phyloP scores from a whole-genome alignment of 2,113 vertebrate genomes.

The Bombycilla garrulus region DNA sequence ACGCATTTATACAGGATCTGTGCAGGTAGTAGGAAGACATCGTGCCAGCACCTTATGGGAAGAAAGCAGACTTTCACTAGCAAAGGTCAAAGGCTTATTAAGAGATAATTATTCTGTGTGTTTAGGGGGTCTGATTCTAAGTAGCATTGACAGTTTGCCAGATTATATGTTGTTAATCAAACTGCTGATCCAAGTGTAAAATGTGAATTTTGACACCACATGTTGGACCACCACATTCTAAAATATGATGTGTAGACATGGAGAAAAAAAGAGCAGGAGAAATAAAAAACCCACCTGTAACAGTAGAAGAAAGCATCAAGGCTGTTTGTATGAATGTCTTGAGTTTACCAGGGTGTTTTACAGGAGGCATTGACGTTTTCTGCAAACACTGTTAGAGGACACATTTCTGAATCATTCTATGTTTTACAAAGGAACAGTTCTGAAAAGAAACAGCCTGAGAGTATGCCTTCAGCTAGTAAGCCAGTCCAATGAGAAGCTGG shows the following conservation, averaged over 20 bases:
- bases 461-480: not conserved
- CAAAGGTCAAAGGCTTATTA: not conserved
- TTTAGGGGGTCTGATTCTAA: not conserved
- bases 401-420: not conserved
- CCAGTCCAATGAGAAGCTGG: not conserved
- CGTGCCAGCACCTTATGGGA: not conserved
- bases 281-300: not conserved
- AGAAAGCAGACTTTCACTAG: not conserved
- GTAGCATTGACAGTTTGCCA: rapidly evolving
- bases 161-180: not conserved
- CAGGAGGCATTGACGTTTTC: not conserved
- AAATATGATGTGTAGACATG: not conserved
- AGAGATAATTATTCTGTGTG: not conserved
- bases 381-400: not conserved
- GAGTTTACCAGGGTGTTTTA: not conserved
- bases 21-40: not conserved
- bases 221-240: not conserved
- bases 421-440: not conserved
- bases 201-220: not conserved
- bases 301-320: not conserved
- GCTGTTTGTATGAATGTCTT: not conserved
- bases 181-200: not conserved
- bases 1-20: not conserved
- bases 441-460: not conserved
- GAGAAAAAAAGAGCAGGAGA: not conserved